Base-by-base conservation (phyloP, 2,113 vertebrate genomes). In the Tenrec ecaudatus region DNA sequence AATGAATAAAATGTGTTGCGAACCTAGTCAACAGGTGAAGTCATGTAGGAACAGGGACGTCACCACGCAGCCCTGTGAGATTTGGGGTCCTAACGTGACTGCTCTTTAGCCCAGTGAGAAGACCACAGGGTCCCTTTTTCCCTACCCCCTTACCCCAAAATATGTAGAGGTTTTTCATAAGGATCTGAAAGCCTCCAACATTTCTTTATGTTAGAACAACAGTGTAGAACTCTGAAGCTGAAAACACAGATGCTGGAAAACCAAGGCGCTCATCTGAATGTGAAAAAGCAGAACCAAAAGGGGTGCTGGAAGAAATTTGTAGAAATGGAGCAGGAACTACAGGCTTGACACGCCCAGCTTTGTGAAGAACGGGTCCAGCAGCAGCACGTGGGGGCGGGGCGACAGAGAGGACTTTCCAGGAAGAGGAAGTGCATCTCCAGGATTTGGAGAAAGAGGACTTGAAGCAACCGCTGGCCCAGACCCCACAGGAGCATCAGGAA, bases 391-490 rank as follows among this genome's bases (percentile, higher is more conserved):
- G 97, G 98, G 66, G 98, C 99, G 94, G 98, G 99, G 92, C 98
- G 98, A 38, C 99, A 9, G 98, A 99, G 97, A 98, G 96, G 90
- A 98, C 98, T 0, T 98, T 99, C 90, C 98, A 96, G 89, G 97
- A 98, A 91, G 98, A 99, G 75, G 97, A 98, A 88, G 93, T 96
- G 69, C 95, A 96, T 23, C 96, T 98, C 77, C 98, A 98, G 98
- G 98, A 96, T 97, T 75, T 93, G 97, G 98, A 98, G 91, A 97
- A 98, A 23, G 98, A 99, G 71, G 98, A 97, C 86, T 94, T 99
- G 97, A 99, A 98, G 96, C 99, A 99, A 82, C 98, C 99, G 80
- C 93, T 99, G 90, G 98, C 98, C 25, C 98, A 98, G 12, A 98
- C 99, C 8, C 96, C 99, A 90, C 98, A 98, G 82, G 99, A 99